Evolutionary conservation across 2,113 vertebrate species (phyloP), one percentile per base, ranked within the genome.

Genomic region (Hiodon tergisus): DNA sequence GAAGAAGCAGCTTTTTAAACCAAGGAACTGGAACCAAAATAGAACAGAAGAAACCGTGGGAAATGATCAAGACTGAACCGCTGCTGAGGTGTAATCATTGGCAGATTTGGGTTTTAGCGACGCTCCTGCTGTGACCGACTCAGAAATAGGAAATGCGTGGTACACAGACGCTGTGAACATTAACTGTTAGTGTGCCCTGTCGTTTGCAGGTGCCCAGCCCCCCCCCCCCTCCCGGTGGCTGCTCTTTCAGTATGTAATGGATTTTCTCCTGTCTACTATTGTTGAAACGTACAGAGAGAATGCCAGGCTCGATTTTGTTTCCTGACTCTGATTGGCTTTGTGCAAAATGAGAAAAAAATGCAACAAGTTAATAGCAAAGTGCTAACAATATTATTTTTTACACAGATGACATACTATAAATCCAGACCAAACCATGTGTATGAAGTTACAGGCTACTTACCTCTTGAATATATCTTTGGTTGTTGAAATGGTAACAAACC

Each of bases 161-260:
- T 46, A 47, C 47, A 51, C 46, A 52, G 72, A 66, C 52, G 52
- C 31, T 67, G 55, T 74, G n/a, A 67, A 67, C 53, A 65, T 75
- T 47, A 68, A 63, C 46, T 16, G 53, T 67, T 75, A 9, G 11
- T 46, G 54, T 59, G 31, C 14, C 57, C 46, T 46, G 46, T 31
- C 16, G 63, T 59, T 61, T 73, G 55, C 57, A 59, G 61, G 53
- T 31, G 52, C 53, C 54, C 68, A 65, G 54, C 65, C 73, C n/a
- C 6, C 55, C 65, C 50, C n/a, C n/a, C n/a, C n/a, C n/a, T n/a
- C n/a, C n/a, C n/a, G 51, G 51, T 68, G 65, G 53, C 14, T 48
- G 54, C 47, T 57, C 73, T 47, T 16, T 50, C 72, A 65, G 60
- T 50, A 65, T 65, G 48, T 75, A 59, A 59, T 67, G 57, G 70